Evolutionary conservation across 2,113 vertebrate species (phyloP), one percentile per base, ranked within the genome.

Genomic region (Datnioides undecimradiatus): DNA sequence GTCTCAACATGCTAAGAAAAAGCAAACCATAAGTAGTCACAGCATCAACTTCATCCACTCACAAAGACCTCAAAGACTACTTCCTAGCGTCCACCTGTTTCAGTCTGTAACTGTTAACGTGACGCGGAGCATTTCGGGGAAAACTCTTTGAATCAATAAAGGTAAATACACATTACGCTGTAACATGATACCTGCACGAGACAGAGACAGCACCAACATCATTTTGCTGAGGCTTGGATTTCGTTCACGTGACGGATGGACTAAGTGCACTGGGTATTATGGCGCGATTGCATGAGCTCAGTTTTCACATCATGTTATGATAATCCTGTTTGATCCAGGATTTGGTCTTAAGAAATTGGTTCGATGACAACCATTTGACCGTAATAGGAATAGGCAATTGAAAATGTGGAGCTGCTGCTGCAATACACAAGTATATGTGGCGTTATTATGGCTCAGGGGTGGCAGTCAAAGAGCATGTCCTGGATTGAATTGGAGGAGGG

Each of bases 301-400:
- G n/a, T 70, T 67, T 75, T 41, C 54, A 79, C 43, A 54, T 55
- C n/a, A 64, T 0, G 27, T 27, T 19, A 41, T 1, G 3, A 43
- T 72, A 72, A 83, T 65, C 51, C 55, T n/a, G 38, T 43, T 78
- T 74, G 17, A 76, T 73, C 16, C 65, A 29, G 58, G 76, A 82
- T 74, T 76, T 57, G 41, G 6, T 38, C 58, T 80, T 19, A n/a
- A 25, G 23, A 71, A 66, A 54, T 49, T 57, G 23, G 48, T 77
- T 72, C 58, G 21, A 73, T 76, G 23, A 33, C n/a, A 85, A 9
- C 36, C 66, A 45, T 41, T 80, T 68, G 54, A 87, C 9, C 59
- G 10, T 29, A 40, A 77, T 48, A 63, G 60, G 17, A 11, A 17
- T 0, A 31, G 49, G 41, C 9, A 12, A 76, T 19, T 13, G 51